A percentile compares a stretch with the other conserved stretches of the same genome.
Conservation (phyloP, 2,797 vertebrate species). For the Trachops cirrhosus region DNA sequence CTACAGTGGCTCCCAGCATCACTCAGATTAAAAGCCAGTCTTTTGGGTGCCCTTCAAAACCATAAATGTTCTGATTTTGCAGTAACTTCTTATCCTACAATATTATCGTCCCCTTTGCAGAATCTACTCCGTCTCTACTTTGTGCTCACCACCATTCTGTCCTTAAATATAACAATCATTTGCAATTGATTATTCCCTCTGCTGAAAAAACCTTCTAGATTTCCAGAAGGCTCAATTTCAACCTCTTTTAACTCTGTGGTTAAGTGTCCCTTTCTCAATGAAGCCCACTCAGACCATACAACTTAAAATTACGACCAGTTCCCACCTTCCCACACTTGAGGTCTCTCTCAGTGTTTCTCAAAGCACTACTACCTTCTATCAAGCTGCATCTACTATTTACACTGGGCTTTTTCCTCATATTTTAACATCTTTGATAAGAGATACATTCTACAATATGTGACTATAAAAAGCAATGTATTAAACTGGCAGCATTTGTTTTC, state of each 20-base stretch:
- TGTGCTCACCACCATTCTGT: neutral
- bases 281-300: neutral
- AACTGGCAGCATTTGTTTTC: neutral
- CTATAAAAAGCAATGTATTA: neutral
- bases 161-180: neutral
- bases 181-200: neutral
- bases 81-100: neutral
- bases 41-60: neutral
- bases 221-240: neutral
- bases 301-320: neutral
- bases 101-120: neutral
- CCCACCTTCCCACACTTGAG: neutral
- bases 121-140: fast-evolving
- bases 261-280: neutral
- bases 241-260: neutral
- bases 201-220: neutral
- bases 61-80: neutral
- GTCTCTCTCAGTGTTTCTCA: neutral
- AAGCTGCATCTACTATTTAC: neutral
- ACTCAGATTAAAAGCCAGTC: neutral
- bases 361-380: neutral
- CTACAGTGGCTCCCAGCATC: fast-evolving
- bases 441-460: neutral
- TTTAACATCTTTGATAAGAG: neutral
- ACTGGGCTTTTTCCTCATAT: neutral